These are phyloP conservation scores for Anas bernieri DNA, from an alignment of 2,797 vertebrate species.

Conservation along the genomic window DNA sequence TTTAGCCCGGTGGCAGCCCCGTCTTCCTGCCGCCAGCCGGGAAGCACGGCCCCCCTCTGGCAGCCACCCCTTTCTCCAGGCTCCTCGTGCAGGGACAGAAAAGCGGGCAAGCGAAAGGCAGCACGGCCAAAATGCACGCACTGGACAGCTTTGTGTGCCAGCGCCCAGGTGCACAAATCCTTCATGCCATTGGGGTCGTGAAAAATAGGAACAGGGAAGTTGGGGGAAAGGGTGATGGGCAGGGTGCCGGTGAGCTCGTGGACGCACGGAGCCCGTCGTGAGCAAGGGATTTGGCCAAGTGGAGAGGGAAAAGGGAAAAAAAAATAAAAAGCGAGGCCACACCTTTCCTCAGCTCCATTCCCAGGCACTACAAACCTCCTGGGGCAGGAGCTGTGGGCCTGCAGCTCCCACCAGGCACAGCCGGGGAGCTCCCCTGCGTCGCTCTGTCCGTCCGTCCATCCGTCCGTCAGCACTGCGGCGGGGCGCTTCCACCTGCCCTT, in stretches of 20 bases:
- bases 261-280: fast-evolving
- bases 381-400: neutral
- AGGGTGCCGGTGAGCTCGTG: neutral
- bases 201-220: neutral
- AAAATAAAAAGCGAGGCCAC: neutral
- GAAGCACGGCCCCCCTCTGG: fast-evolving
- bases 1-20: neutral
- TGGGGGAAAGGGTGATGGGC: neutral
- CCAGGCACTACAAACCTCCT: conserved; percentile 39
- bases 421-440: neutral
- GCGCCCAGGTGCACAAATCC: too few species aligned
- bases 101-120: neutral
- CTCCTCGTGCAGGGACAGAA: neutral
- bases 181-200: fast-evolving
- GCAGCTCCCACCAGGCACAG: neutral
- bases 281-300: neutral
- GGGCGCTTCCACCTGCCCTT: conserved; percentile 3
- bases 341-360: conserved; percentile 21
- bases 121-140: neutral
- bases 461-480: too few species aligned
- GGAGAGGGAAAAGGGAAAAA: neutral
- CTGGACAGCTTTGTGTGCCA: too few species aligned
- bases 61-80: neutral
- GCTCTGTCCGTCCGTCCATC: neutral
- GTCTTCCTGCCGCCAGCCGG: neutral